These are phyloP conservation scores for Apamea epomidion DNA, from an alignment of 2,888 invertebrate genomes.

Conservation along the genomic window DNA sequence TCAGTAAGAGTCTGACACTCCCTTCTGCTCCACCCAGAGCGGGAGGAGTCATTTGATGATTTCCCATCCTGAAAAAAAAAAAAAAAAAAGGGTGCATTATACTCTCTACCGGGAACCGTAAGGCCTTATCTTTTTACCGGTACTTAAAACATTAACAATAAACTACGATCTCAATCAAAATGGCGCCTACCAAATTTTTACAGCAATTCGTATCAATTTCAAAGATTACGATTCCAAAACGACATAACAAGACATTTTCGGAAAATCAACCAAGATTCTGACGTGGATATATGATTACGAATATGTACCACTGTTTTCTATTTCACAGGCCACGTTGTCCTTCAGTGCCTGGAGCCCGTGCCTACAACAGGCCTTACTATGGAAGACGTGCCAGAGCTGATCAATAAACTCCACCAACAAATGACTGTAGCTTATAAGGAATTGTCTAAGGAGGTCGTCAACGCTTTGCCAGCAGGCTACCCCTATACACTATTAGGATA, in stretches of 20 bases:
- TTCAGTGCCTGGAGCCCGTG: slow-evolving; percentile 88
- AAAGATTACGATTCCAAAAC: not conserved
- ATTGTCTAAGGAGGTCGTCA: slow-evolving; percentile 84
- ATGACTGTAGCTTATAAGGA: slow-evolving; percentile 87
- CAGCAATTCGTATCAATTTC: not conserved
- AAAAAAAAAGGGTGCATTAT: too few relatives aligned
- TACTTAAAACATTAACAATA: not conserved
- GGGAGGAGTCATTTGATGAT: too few relatives aligned
- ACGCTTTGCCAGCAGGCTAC: slow-evolving; percentile 82
- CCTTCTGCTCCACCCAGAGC: too few relatives aligned
- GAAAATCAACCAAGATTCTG: not conserved
- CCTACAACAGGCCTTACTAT: slow-evolving; percentile 84
- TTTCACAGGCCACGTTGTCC: slow-evolving; percentile 87
- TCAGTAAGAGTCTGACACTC: too few relatives aligned
- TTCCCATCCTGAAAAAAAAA: too few relatives aligned
- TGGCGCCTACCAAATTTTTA: not conserved
- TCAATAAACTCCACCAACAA: slow-evolving; percentile 79
- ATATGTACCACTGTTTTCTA: not conserved
- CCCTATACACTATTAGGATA: slow-evolving; percentile 76
- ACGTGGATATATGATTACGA: not conserved
- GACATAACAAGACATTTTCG: not conserved
- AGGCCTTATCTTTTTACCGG: not conserved
- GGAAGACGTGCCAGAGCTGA: slow-evolving; percentile 86
- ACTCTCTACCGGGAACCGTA: not conserved
- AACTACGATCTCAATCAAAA: not conserved